These are phyloP conservation scores for Drosophila arizonae DNA, from an alignment of 1,140 invertebrate species.

Conservation along the genomic window DNA sequence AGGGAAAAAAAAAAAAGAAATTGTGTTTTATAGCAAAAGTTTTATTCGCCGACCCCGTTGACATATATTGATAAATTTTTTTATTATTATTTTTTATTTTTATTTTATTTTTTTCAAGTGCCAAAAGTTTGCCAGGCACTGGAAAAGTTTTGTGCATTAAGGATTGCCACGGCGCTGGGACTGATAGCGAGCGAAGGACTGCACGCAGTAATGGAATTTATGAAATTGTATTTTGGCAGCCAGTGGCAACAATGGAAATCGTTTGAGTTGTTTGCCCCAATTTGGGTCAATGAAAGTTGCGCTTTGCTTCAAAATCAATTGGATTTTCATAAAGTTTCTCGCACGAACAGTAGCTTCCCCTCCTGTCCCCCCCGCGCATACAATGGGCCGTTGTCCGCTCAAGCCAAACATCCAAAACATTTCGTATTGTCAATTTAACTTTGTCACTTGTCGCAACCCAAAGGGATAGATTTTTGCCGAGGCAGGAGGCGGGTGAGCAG, in stretches of 20 bases:
- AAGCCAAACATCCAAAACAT: not conserved
- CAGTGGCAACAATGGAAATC: constrained; percentile 43
- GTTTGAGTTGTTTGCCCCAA: constrained; percentile 69
- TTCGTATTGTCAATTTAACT: constrained; percentile 48
- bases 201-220: constrained; percentile 68
- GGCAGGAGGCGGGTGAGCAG: too few species aligned
- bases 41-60: constrained; percentile 32
- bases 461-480: not conserved
- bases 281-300: constrained; percentile 77
- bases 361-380: not conserved
- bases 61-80: constrained; percentile 59
- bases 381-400: not conserved
- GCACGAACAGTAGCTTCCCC: not conserved
- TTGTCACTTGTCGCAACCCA: constrained; percentile 51
- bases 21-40: constrained; percentile 65
- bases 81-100: constrained; percentile 1
- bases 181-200: not conserved
- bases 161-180: constrained; percentile 7
- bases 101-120: constrained; percentile 40
- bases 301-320: constrained; percentile 67
- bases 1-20: constrained; percentile 3
- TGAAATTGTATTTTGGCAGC: constrained; percentile 67
- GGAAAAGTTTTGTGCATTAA: constrained; percentile 54
- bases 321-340: constrained; percentile 71
- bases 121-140: constrained; percentile 43